These are phyloP conservation scores for Cistogaster globosa DNA, from an alignment of 2,888 invertebrate species.

Conservation along the genomic window DNA sequence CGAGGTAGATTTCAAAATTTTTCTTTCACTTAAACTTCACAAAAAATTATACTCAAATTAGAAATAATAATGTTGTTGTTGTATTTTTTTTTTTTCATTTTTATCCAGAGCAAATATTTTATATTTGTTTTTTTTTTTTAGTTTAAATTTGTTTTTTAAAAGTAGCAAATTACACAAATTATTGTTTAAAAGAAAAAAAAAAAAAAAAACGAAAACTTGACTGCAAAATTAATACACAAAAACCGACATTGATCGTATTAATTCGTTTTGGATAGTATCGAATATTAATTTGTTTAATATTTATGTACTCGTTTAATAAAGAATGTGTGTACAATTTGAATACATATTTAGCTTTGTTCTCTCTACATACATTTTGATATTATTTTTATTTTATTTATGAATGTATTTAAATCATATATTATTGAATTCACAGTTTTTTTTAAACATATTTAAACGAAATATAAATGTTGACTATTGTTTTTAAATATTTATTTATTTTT, in stretches of 20 bases:
- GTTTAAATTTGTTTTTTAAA: slow-evolving; percentile 50
- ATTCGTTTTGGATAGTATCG: slow-evolving; percentile 1
- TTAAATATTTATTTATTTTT: slow-evolving; percentile 63
- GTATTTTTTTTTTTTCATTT: background rate
- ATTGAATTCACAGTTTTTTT: slow-evolving; percentile 44
- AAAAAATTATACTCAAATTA: slow-evolving; percentile 66
- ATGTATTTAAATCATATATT: slow-evolving; percentile 38
- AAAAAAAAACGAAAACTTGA: slow-evolving; percentile 3
- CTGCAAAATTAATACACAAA: slow-evolving; percentile 46
- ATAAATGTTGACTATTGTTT: slow-evolving; percentile 63
- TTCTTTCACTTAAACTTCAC: slow-evolving; percentile 53
- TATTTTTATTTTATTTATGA: slow-evolving; percentile 56
- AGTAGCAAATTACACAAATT: slow-evolving; percentile 27
- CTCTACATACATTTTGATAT: slow-evolving; percentile 58
- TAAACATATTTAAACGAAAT: slow-evolving; percentile 41
- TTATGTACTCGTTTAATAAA: slow-evolving; percentile 24
- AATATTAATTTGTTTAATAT: slow-evolving; percentile 63
- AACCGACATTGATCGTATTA: slow-evolving; percentile 49
- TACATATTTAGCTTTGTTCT: slow-evolving; percentile 48
- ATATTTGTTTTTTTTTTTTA: slow-evolving; percentile 34
- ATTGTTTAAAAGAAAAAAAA: slow-evolving; percentile 11
- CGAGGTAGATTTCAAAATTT: slow-evolving; percentile 84
- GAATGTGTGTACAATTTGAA: slow-evolving; percentile 48
- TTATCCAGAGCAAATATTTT: slow-evolving; percentile 40
- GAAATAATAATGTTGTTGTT: slow-evolving; percentile 29